phyloP scores from a whole-genome alignment of 2,888 invertebrate species.

The Augiades crinisus region DNA sequence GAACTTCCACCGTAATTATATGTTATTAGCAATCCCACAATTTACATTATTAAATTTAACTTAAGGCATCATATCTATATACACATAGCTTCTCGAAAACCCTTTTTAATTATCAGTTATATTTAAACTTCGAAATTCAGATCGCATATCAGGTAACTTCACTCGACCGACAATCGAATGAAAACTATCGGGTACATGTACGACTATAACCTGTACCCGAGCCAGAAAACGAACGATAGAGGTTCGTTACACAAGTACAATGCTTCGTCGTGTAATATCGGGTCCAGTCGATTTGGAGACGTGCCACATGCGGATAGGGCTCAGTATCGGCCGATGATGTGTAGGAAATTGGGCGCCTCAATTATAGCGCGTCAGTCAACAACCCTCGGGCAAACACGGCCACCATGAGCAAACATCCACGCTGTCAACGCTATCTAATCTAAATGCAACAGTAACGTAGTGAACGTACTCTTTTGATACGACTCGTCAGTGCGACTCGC shows the following conservation, averaged over 20 bases:
- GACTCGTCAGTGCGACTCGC: not conserved
- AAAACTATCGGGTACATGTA: conserved; percentile 13
- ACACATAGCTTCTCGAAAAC: too few relatives aligned
- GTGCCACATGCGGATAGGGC: conserved; percentile 38
- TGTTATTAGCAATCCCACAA: too few relatives aligned
- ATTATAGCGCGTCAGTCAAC: conserved; percentile 48
- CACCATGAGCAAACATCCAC: conserved; percentile 62
- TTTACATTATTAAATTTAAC: too few relatives aligned
- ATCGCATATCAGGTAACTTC: too few relatives aligned
- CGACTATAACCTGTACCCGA: conserved; percentile 38
- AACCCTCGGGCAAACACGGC: conserved; percentile 59
- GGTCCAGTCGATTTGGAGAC: conserved; percentile 29
- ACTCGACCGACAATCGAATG: too few relatives aligned
- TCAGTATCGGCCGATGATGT: conserved; percentile 41
- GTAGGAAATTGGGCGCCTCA: conserved; percentile 41
- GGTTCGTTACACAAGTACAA: conserved; percentile 11
- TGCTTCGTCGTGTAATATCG: conserved; percentile 15
- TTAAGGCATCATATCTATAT: too few relatives aligned
- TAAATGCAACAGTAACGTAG: conserved; percentile 49
- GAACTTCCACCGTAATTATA: too few relatives aligned
- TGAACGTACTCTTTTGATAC: not conserved
- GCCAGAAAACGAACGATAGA: conserved; percentile 37
- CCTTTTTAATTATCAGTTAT: too few relatives aligned
- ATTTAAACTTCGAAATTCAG: too few relatives aligned
- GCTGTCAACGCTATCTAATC: conserved; percentile 69